phyloP scores from a whole-genome alignment of 1,140 invertebrate species.

The Agrypnia vestita region DNA sequence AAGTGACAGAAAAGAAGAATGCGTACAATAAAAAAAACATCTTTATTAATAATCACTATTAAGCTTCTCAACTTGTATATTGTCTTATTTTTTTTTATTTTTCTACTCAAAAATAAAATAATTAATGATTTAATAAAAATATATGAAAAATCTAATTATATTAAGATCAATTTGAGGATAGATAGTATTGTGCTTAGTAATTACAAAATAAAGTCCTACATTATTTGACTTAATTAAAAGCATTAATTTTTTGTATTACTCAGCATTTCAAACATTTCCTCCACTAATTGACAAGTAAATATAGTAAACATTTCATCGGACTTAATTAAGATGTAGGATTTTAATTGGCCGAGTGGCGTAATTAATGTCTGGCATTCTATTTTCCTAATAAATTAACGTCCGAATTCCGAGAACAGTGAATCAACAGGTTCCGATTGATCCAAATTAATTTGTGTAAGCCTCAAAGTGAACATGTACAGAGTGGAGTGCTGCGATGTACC shows the following conservation, averaged over 20 bases:
- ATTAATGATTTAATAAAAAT: too few species aligned
- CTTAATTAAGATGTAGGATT: constrained; percentile 24
- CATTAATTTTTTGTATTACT: not conserved
- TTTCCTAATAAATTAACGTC: not conserved
- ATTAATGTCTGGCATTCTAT: constrained; percentile 20
- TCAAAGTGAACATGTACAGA: not conserved
- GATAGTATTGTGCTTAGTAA: too few species aligned
- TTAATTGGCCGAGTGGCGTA: constrained; percentile 15
- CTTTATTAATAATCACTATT: too few species aligned
- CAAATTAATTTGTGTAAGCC: constrained; percentile 15
- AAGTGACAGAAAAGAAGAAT: too few species aligned
- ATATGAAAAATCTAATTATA: too few species aligned
- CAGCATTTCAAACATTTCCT: not conserved
- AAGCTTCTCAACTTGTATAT: too few species aligned
- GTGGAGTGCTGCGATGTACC: too few species aligned
- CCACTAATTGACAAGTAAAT: constrained; percentile 19
- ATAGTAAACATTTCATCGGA: constrained; percentile 17
- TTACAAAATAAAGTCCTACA: not conserved
- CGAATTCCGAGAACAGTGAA: not conserved
- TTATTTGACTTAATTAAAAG: too few species aligned
- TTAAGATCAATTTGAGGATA: too few species aligned
- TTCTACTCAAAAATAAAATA: too few species aligned
- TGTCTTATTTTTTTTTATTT: too few species aligned
- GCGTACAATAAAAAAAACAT: too few species aligned
- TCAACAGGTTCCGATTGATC: constrained; percentile 27